A percentile compares a stretch with the other conserved stretches of the same genome.
Conservation (phyloP, 1,140 invertebrate genomes). For the Cydia splendana region DNA sequence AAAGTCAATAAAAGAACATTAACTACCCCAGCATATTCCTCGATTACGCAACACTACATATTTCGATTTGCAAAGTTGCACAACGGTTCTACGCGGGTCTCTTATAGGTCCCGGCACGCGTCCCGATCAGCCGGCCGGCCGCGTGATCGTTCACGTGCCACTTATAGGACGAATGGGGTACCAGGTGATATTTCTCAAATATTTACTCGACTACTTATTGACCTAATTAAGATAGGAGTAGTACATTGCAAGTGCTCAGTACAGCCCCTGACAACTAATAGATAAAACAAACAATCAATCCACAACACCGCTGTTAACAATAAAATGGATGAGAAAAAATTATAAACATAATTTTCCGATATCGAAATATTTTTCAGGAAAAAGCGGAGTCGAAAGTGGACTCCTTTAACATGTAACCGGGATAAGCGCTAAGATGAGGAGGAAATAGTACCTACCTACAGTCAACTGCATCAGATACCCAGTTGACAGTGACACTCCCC, state of each 20-base stretch:
- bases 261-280: too few relatives aligned
- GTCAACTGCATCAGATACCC: too few relatives aligned
- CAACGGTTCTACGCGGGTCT: background rate
- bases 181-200: background rate
- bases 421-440: too few relatives aligned
- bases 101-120: conserved; percentile 6
- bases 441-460: too few relatives aligned
- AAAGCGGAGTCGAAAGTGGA: too few relatives aligned
- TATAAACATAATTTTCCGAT: too few relatives aligned
- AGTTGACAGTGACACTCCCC: too few relatives aligned
- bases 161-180: background rate
- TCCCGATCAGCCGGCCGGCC: background rate
- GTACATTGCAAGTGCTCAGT: background rate
- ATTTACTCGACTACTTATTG: background rate
- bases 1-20: background rate
- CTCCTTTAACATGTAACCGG: too few relatives aligned
- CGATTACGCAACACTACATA: background rate
- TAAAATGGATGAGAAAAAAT: too few relatives aligned
- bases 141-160: conserved; percentile 9
- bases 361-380: too few relatives aligned
- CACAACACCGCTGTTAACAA: too few relatives aligned
- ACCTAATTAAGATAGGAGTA: background rate
- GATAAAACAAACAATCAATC: too few relatives aligned
- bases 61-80: conserved; percentile 5
- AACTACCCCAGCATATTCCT: background rate